Base-by-base conservation (phyloP, 1,140 invertebrate genomes). In the Drosophila tropicalis region DNA sequence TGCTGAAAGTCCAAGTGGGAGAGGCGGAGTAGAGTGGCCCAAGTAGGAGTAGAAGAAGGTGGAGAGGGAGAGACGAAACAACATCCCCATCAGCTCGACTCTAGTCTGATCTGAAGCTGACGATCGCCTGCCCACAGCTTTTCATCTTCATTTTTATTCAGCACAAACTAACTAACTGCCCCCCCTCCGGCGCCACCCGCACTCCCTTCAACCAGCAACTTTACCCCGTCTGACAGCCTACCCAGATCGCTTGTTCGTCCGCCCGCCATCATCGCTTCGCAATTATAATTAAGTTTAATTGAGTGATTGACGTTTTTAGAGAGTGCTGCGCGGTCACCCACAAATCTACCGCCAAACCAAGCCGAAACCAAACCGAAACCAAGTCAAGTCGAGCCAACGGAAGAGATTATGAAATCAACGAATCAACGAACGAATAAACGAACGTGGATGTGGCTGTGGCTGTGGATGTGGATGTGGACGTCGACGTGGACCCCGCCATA, bases 251-350 rank as follows among this genome's bases (percentile, higher is more conserved):
- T 10, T n/a, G 44, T 51, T 22, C 69, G 76, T 63, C 68, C 76
- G 76, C 84, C 83, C 83, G 83, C 83, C 84, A 89, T 89, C 84
- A 89, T 89, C 84, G 84, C 84, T 89, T 89, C 84, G 84, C 84
- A 89, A 89, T 89, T 89, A 89, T 89, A 89, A 89, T 89, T 89
- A 89, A 89, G 84, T 89, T 89, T 89, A 89, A 89, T 89, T 89
- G 84, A 89, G 84, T 89, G 84, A 89, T 89, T 89, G 84, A 89
- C 84, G 84, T 89, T 89, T 86, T 86, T 86, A 86, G 83, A 86
- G 83, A 86, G 83, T 86, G 83, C 83, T 86, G 83, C 83, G 83
- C 83, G 83, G 83, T 86, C 83, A 86, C 83, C 83, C 83, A 86
- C 83, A 86, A 86, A 86, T 86, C 79, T 81, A 86, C 82, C 44